Evolutionary conservation across 30 jellyfish, hydroid and myxozoan species (phyloP).

Genomic region (Pelagia noctiluca): DNA sequence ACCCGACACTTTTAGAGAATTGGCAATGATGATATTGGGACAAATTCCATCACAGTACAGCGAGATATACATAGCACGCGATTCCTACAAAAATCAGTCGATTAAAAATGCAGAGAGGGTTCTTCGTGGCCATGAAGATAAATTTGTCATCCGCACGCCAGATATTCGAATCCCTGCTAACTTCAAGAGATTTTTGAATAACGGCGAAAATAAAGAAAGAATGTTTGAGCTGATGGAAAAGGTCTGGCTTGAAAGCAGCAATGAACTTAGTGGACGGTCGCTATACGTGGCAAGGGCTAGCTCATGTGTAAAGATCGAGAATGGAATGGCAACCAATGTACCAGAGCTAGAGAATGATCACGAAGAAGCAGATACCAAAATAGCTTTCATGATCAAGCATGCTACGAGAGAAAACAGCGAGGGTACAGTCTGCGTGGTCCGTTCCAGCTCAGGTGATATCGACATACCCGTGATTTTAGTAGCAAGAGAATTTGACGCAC

Average conservation of each 20-base stretch:
- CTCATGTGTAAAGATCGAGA: constrained; percentile 38
- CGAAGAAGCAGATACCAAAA: constrained; percentile 58
- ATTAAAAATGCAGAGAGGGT: constrained; percentile 28
- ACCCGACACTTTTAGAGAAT: constrained; percentile 1
- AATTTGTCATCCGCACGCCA: constrained; percentile 6
- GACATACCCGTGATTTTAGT: no score
- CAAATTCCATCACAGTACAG: constrained; percentile 7
- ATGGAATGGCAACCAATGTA: constrained; percentile 31
- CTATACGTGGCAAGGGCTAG: constrained; percentile 28
- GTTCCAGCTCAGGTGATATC: no score
- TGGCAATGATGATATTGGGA: constrained; percentile 5
- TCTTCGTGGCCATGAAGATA: constrained; percentile 13
- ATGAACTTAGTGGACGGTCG: constrained; percentile 15
- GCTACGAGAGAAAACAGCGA: constrained; percentile 46
- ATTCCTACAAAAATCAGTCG: constrained; percentile 18
- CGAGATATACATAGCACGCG: constrained; percentile 10
- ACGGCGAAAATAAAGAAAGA: constrained; percentile 39
- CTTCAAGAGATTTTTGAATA: constrained; percentile 11
- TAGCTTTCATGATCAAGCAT: constrained; percentile 41
- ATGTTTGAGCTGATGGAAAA: constrained; percentile 31
- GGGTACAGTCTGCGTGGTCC: no score
- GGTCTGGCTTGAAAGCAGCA: constrained; percentile 29
- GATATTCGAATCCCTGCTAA: constrained; percentile 5
- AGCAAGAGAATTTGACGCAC: no score
- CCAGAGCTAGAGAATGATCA: constrained; percentile 55